phyloP scores from a whole-genome alignment of 1,140 invertebrate species.

The Leptopilina boulardi region DNA sequence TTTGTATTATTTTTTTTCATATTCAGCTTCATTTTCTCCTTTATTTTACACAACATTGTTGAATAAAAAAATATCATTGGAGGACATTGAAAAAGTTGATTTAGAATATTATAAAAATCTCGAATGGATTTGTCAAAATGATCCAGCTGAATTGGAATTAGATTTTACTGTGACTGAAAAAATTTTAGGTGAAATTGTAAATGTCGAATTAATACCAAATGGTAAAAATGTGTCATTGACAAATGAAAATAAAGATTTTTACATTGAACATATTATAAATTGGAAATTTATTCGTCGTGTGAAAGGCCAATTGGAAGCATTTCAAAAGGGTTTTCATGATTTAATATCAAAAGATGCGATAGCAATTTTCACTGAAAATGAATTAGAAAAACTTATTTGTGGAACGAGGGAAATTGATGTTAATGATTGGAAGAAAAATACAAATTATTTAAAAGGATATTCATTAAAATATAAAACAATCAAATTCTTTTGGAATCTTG shows the following conservation, averaged over 20 bases:
- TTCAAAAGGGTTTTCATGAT: not conserved
- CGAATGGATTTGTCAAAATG: not conserved
- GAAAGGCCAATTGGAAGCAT: not conserved
- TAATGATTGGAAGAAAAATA: conserved; percentile 2
- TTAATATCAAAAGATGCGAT: not conserved
- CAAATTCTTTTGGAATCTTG: not conserved
- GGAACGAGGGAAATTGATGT: not conserved
- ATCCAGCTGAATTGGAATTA: not conserved
- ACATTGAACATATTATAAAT: not conserved
- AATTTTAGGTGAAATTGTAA: not conserved
- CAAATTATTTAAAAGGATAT: not conserved
- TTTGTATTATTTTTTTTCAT: not conserved
- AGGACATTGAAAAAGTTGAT: not conserved
- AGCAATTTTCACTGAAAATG: not conserved
- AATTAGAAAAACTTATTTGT: not conserved
- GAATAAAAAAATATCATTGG: not conserved
- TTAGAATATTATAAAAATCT: not conserved
- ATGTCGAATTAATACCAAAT: not conserved
- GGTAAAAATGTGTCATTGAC: not conserved
- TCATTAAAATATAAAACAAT: not conserved
- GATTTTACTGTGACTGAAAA: not conserved
- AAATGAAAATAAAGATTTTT: not conserved
- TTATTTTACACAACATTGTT: not conserved
- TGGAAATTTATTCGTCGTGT: not conserved
- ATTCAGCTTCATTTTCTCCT: not conserved